These are phyloP conservation scores for Limnephilus lunatus DNA, from an alignment of 2,888 invertebrate genomes.

Conservation along the genomic window DNA sequence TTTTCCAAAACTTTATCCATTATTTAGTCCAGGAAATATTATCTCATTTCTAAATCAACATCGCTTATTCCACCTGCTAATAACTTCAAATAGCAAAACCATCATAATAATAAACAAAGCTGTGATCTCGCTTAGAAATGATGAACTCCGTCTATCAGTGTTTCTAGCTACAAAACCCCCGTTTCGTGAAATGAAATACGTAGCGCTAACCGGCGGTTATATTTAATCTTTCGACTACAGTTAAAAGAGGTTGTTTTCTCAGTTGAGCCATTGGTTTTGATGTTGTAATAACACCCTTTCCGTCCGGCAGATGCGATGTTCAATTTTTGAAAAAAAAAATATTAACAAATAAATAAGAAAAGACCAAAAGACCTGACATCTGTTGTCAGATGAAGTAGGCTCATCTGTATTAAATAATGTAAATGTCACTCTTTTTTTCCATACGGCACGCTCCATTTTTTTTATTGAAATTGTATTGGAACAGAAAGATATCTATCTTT, in stretches of 20 bases:
- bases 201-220: not conserved
- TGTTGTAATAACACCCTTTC: not conserved
- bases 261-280: not conserved
- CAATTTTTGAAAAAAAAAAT: not conserved
- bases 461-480: not conserved
- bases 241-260: not conserved
- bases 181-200: not conserved
- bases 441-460: constrained; percentile 2
- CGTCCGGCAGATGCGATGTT: constrained; percentile 10
- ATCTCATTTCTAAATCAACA: not conserved
- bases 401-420: not conserved
- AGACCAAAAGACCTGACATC: not conserved
- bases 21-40: not conserved
- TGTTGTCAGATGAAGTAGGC: not conserved
- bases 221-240: not conserved
- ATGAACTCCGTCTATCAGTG: not conserved
- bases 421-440: constrained; percentile 1
- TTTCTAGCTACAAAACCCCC: not conserved
- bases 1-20: not conserved
- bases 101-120: not conserved
- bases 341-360: not conserved
- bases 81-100: not conserved
- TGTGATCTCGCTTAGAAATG: not conserved
- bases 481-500: not conserved
- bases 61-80: not conserved